Conservation (phyloP, 2,113 vertebrate species). For the Chloropsis hardwickii region DNA sequence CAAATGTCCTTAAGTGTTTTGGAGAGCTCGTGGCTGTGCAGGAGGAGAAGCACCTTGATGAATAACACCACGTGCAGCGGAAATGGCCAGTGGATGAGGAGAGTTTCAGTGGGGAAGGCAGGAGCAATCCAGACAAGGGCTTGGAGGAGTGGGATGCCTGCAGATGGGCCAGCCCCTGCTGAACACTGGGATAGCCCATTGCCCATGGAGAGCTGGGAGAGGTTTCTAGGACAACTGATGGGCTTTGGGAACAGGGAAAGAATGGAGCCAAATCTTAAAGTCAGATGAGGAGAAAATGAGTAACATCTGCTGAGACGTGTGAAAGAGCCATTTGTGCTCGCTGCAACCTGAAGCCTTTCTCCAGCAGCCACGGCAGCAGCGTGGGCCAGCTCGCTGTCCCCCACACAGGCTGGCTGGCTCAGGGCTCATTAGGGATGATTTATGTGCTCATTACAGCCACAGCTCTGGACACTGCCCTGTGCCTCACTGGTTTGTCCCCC, state of each 20-base stretch:
- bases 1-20: not conserved
- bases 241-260: constrained; percentile 41
- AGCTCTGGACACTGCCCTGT: not conserved
- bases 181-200: not conserved
- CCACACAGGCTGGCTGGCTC: not conserved
- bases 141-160: not conserved
- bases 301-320: constrained; percentile 62
- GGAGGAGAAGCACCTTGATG: not conserved
- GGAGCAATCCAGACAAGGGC: not conserved
- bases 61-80: not conserved
- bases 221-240: constrained; percentile 54
- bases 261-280: constrained; percentile 54
- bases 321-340: constrained; percentile 51
- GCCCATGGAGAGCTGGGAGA: not conserved
- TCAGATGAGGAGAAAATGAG: constrained; percentile 67
- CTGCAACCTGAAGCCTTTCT: not conserved
- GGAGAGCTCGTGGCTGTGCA: not conserved
- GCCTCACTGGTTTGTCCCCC: not conserved
- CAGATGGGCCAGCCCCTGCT: not conserved
- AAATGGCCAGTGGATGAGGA: not conserved
- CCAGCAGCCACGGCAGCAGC: not conserved
- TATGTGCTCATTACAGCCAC: not conserved
- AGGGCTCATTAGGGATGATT: not conserved
- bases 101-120: not conserved
- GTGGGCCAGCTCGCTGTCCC: not conserved